Evolutionary conservation across 30 jellyfish, hydroid and myxozoan genomes (phyloP).

Genomic region (Clytia hemisphaerica): DNA sequence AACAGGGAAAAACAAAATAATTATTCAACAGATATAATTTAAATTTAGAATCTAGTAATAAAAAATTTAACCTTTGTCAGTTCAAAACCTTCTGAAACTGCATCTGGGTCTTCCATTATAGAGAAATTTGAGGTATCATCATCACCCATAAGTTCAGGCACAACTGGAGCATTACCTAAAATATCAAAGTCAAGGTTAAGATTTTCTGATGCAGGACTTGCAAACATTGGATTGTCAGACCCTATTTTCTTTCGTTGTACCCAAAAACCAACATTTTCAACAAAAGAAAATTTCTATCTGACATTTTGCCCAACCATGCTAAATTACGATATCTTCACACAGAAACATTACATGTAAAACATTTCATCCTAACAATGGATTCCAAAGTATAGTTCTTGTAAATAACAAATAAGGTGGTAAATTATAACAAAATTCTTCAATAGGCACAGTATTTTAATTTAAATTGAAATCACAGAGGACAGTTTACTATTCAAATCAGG

Average conservation of each 20-base stretch:
- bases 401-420: no score
- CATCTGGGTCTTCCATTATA: slow-evolving; percentile 81
- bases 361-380: no score
- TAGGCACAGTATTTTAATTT: not conserved
- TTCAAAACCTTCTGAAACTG: slow-evolving; percentile 79
- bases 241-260: not conserved
- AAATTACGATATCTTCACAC: no score
- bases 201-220: not conserved
- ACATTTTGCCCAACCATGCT: not conserved
- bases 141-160: slow-evolving; percentile 80
- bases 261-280: no score
- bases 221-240: not conserved
- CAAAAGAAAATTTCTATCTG: no score
- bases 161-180: slow-evolving; percentile 96
- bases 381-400: no score
- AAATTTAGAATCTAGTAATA: not conserved
- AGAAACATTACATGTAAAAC: no score
- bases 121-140: slow-evolving; percentile 95
- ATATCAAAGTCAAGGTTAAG: not conserved
- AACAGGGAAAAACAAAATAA: no score
- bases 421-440: not conserved
- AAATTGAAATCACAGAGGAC: not conserved
- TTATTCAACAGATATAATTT: no score
- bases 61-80: slow-evolving; percentile 60
- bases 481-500: not conserved